Conservation (phyloP, 1,140 invertebrate genomes). For the Pseudomyrmex dendroicus region DNA sequence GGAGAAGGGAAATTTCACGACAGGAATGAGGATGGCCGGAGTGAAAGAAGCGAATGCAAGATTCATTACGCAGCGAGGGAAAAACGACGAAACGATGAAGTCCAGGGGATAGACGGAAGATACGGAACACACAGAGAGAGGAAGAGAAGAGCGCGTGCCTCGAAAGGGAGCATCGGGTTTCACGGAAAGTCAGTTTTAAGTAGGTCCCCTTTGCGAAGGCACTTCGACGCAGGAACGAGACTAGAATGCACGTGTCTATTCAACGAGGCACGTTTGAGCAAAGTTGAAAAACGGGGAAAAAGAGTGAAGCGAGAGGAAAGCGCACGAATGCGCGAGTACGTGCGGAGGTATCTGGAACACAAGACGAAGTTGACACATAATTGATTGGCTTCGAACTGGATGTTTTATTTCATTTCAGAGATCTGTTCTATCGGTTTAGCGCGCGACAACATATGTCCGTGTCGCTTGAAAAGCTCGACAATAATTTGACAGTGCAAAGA, state of each 20-base stretch:
- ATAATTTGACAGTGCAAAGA: neutral
- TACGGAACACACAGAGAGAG: neutral
- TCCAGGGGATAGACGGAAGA: constrained; percentile 2
- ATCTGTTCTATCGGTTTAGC: too few relatives aligned
- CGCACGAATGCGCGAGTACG: constrained; percentile 14
- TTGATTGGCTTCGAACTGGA: constrained; percentile 9
- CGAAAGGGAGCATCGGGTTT: constrained; percentile 29
- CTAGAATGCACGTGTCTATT: constrained; percentile 33
- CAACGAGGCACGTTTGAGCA: constrained; percentile 44
- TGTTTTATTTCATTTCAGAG: constrained; percentile 5
- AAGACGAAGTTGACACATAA: constrained; percentile 2
- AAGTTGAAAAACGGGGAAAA: constrained; percentile 30
- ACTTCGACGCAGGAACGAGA: constrained; percentile 58
- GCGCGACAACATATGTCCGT: too few relatives aligned
- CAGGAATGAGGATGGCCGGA: constrained; percentile 11
- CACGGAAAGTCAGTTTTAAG: constrained; percentile 58
- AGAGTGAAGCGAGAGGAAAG: constrained; percentile 13
- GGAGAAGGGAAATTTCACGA: constrained; percentile 47
- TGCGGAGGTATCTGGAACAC: neutral
- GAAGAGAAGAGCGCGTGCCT: neutral
- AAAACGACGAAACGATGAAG: neutral
- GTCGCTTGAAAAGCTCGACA: too few relatives aligned
- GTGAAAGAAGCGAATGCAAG: constrained; percentile 59
- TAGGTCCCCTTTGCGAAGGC: constrained; percentile 36
- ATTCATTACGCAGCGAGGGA: constrained; percentile 42